Conservation (phyloP, 2,113 vertebrate genomes). For the Rhinogobius similis region DNA sequence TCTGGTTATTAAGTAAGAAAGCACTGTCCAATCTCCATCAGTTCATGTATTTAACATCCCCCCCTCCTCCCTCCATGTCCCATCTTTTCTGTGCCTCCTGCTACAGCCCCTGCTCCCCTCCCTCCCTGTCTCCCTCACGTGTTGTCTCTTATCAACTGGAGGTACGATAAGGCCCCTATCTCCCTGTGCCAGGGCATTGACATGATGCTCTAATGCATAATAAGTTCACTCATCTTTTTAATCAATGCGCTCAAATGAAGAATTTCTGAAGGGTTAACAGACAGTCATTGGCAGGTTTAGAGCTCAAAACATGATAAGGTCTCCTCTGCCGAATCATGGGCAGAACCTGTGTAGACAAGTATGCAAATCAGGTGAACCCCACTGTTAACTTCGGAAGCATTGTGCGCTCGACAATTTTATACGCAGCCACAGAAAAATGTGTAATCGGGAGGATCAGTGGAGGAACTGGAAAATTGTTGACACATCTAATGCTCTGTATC, state of each 20-base stretch:
- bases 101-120: conserved; percentile 9
- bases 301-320: conserved; percentile 67
- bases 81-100: conserved; percentile 8
- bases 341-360: conserved; percentile 34
- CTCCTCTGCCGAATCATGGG: conserved; percentile 44
- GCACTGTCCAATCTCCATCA: conserved; percentile 35
- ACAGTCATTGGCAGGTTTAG: conserved; percentile 57
- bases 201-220: conserved; percentile 80
- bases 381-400: conserved; percentile 39
- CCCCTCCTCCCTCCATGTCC: conserved; percentile 27
- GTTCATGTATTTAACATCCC: conserved; percentile 34
- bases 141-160: conserved; percentile 78
- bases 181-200: conserved; percentile 76
- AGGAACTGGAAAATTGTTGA: conserved; percentile 21
- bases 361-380: conserved; percentile 59
- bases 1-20: conserved; percentile 35
- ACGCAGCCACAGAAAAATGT: conserved; percentile 1
- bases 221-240: conserved; percentile 78
- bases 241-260: conserved; percentile 74
- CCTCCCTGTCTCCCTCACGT: conserved; percentile 55
- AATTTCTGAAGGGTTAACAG: conserved; percentile 74
- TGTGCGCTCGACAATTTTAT: conserved; percentile 12
- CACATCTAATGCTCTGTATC: conserved; percentile 24
- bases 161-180: conserved; percentile 79
- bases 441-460: conserved; percentile 3